Base-by-base conservation (phyloP, 2,797 vertebrate genomes). In the Balearica regulorum region DNA sequence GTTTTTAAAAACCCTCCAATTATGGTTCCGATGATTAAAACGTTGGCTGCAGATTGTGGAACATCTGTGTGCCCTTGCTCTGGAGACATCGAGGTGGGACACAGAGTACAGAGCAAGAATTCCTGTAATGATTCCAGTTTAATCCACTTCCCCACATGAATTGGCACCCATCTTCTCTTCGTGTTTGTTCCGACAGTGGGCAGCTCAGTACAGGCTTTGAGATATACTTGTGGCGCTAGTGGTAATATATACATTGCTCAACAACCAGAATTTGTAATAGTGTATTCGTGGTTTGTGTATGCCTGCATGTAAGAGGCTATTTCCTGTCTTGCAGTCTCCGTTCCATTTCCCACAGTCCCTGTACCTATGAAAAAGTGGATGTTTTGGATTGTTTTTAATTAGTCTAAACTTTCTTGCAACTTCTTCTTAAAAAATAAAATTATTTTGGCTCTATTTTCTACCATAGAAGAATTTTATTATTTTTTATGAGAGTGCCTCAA, bases 91-190 rank as follows among this genome's bases (percentile, higher is more conserved):
- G 13, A 87, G 66, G 66, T 48, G 55, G 62, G 66, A 85, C 37
- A 51, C 24, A 72, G 51, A 91, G 60, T 60, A 70, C 61, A 68
- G 41, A 85, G 33, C 41, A 82, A 46, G 83, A 90, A 76, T 76
- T 86, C 49, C 88, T 90, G 66, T 76, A 75, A 61, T 49, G 25
- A 5, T 82, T 91, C 94, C 90, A 92, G 77, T 35, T 81, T 90
- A 87, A 93, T 89, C 81, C 51, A 55, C 80, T 84, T 94, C 73
- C 58, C 48, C 51, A 66, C 55, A 21, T 8, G 70, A 92, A 89
- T 0, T 76, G 53, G 83, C 70, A 85, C 60, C 44, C 55, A 41
- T 72, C 19, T 46, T 72, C 19, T 46, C 54, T 44, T 62, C 66
- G 55, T 64, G 39, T 85, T 91, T 44, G 9, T 46, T 82, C 62